Evolutionary conservation across 1,140 invertebrate genomes (phyloP).

Genomic region (Pogonognathellus flavescens): DNA sequence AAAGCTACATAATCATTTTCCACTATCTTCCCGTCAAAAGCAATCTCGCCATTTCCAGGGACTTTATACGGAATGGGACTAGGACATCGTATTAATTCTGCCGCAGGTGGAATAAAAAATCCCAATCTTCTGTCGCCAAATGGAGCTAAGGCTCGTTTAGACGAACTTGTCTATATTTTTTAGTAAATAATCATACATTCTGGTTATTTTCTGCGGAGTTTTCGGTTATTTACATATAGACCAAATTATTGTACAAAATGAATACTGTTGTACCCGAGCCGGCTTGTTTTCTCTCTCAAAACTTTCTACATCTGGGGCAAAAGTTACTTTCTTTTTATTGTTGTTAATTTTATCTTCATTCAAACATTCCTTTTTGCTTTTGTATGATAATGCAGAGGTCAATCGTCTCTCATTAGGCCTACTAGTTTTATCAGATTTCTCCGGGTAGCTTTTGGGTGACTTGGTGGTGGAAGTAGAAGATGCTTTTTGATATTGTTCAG

Average conservation of each 20-base stretch:
- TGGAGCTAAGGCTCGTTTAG: neutral
- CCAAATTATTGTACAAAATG: no score
- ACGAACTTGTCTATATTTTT: neutral
- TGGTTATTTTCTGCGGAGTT: no score
- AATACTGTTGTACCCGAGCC: neutral
- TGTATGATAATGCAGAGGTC: no score
- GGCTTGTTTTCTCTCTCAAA: conserved; percentile 60
- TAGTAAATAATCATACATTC: neutral
- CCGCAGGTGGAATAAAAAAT: conserved; percentile 40
- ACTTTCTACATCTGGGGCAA: conserved; percentile 47
- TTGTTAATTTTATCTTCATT: no score
- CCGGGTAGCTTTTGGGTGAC: no score
- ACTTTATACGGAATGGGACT: conserved; percentile 33
- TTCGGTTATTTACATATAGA: no score
- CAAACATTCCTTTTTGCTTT: no score
- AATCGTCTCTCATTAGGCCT: no score
- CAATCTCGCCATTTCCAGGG: neutral
- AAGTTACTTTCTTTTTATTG: conserved; percentile 37
- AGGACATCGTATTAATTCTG: conserved; percentile 26
- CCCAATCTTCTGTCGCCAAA: conserved; percentile 29
- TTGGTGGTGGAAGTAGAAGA: no score
- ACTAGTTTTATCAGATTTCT: no score
- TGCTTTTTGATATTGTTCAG: no score
- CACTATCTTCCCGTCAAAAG: neutral
- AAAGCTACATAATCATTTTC: conserved; percentile 44